Evolutionary conservation across 2,888 invertebrate genomes (phyloP).

Genomic region (Archaeoteleia sp.): DNA sequence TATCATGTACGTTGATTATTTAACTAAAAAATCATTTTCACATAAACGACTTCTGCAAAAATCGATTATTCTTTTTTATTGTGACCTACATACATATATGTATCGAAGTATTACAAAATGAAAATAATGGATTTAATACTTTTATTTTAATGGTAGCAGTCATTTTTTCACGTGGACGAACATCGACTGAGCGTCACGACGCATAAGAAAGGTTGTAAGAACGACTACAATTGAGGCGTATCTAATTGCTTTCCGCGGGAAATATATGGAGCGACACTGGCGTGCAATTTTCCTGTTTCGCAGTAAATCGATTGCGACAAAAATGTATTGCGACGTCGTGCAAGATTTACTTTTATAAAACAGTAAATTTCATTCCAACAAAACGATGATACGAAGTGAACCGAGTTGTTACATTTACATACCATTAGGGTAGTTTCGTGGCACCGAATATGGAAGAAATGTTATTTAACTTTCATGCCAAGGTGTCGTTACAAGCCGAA

Average conservation of each 20-base stretch:
- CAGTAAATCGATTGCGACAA: constrained; percentile 21
- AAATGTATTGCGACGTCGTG: neutral
- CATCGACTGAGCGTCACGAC: neutral
- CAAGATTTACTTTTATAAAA: constrained; percentile 19
- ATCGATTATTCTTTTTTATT: too few relatives aligned
- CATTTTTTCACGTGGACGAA: neutral
- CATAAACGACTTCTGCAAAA: too few relatives aligned
- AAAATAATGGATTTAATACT: too few relatives aligned
- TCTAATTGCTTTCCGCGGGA: constrained; percentile 26
- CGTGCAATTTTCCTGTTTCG: constrained; percentile 26
- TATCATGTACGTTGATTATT: too few relatives aligned
- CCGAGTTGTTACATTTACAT: constrained; percentile 25
- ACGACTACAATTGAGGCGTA: constrained; percentile 11
- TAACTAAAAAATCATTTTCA: too few relatives aligned
- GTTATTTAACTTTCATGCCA: constrained; percentile 30
- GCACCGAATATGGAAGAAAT: constrained; percentile 39
- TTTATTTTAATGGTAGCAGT: too few relatives aligned
- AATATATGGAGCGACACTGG: constrained; percentile 7
- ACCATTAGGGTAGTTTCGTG: constrained; percentile 4
- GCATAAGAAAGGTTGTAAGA: constrained; percentile 3
- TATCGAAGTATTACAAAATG: too few relatives aligned
- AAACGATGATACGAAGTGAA: constrained; percentile 26
- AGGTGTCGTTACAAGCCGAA: constrained; percentile 30
- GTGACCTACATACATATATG: too few relatives aligned
- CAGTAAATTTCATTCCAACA: constrained; percentile 10